Conservation (phyloP, 2,797 vertebrate genomes). For the Clarias pachynema region DNA sequence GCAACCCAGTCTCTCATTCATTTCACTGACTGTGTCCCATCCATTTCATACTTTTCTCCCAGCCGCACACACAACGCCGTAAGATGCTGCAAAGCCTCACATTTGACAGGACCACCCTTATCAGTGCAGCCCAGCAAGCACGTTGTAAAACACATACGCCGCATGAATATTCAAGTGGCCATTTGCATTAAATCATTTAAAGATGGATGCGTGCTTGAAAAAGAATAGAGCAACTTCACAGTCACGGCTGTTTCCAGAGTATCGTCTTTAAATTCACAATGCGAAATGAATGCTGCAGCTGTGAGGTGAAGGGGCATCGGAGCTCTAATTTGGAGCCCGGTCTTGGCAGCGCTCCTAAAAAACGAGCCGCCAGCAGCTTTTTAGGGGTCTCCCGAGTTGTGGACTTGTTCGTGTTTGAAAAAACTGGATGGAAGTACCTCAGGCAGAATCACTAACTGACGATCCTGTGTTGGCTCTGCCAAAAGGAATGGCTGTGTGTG, state of each 20-base stretch:
- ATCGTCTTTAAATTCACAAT: constrained; percentile 38
- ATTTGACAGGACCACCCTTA: constrained; percentile 53
- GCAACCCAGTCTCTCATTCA: constrained; percentile 14
- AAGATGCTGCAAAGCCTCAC: constrained; percentile 50
- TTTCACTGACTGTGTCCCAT: constrained; percentile 39
- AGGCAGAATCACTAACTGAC: constrained; percentile 40
- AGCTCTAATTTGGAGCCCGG: constrained; percentile 53
- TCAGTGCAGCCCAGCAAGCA: constrained; percentile 47
- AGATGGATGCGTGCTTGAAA: constrained; percentile 49
- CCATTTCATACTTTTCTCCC: constrained; percentile 40
- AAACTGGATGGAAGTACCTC: constrained; percentile 45
- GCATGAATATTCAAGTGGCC: constrained; percentile 55
- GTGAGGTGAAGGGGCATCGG: constrained; percentile 46
- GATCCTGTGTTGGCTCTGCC: constrained; percentile 28
- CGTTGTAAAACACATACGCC: constrained; percentile 46
- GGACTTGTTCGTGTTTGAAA: constrained; percentile 40
- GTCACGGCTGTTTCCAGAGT: constrained; percentile 43
- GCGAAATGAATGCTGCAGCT: constrained; percentile 55
- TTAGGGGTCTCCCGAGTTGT: constrained; percentile 45
- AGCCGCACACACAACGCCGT: constrained; percentile 33
- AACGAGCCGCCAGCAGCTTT: constrained; percentile 33
- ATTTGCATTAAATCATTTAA: constrained; percentile 56
- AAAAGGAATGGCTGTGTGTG: constrained; percentile 35
- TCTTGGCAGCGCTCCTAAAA: constrained; percentile 46
- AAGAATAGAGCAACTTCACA: constrained; percentile 40